Percentiles rank a stretch among this genome's conserved stretches.
Evolutionary conservation across 2,797 vertebrate genomes (phyloP).

Genomic region (Threskiornis aethiopicus): DNA sequence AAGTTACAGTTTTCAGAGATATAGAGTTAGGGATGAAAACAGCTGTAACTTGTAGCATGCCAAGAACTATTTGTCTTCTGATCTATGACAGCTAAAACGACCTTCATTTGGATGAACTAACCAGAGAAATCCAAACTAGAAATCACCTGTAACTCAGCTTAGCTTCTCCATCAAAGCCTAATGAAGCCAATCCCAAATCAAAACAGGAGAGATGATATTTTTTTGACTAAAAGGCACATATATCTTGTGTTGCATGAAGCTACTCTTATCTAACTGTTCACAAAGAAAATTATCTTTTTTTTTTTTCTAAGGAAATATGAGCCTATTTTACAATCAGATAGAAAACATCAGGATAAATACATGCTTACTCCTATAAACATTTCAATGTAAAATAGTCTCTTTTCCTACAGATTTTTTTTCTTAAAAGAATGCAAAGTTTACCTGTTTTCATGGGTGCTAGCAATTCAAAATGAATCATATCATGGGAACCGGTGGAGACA

Average conservation of each 20-base stretch:
- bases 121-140: background rate
- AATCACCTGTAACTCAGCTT: background rate
- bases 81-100: background rate
- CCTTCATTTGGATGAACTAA: background rate
- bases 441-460: background rate
- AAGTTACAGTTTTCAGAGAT: background rate
- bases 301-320: background rate
- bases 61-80: background rate
- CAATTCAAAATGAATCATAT: background rate
- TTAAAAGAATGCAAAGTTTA: background rate
- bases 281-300: accelerated
- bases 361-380: accelerated
- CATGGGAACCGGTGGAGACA: background rate
- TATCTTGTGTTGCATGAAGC: background rate
- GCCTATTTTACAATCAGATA: background rate
- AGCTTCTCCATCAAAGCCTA: background rate
- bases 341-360: background rate
- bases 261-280: background rate
- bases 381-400: background rate
- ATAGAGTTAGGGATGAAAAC: background rate
- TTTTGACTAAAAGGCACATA: background rate
- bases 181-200: background rate
- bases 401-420: background rate
- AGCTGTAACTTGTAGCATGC: background rate
- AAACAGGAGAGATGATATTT: background rate